Percentiles rank a stretch among this genome's conserved stretches.
Evolutionary conservation across 2,113 vertebrate genomes (phyloP).

Genomic region (Microcebus lehilahytsara): DNA sequence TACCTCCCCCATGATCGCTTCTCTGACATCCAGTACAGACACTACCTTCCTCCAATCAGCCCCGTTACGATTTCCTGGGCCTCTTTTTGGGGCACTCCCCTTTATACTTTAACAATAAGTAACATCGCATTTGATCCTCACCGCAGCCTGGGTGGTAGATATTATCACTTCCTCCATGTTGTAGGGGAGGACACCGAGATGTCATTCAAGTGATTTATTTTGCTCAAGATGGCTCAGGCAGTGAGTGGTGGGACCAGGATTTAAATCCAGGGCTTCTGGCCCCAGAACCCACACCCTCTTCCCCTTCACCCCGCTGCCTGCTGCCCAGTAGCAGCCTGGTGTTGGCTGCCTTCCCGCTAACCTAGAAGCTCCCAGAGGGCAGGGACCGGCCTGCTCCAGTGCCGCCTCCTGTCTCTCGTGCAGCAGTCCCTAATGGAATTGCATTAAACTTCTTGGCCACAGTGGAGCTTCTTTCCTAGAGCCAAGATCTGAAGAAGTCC

Average conservation of each 20-base stretch:
- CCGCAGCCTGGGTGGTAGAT: background rate
- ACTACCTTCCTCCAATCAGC: background rate
- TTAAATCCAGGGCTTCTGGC: background rate
- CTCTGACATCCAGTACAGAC: background rate
- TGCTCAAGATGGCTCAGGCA: slow-evolving; percentile 6
- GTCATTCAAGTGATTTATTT: slow-evolving; percentile 36
- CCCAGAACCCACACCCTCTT: background rate
- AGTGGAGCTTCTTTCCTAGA: background rate
- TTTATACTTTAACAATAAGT: background rate
- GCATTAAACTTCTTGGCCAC: background rate
- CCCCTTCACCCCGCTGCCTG: background rate
- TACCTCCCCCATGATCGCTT: background rate
- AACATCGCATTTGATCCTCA: slow-evolving; percentile 16
- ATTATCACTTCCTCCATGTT: slow-evolving; percentile 42
- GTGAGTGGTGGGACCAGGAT: background rate
- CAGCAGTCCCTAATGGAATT: background rate
- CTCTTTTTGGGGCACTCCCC: background rate
- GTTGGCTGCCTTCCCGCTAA: background rate
- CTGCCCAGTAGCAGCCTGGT: background rate
- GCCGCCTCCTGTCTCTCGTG: background rate
- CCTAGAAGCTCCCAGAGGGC: background rate
- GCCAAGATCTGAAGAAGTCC: background rate
- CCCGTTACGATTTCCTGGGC: background rate
- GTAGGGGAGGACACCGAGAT: background rate
- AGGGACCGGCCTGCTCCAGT: background rate